Conservation (phyloP, 2,113 vertebrate genomes). For the Rissa tridactyla region DNA sequence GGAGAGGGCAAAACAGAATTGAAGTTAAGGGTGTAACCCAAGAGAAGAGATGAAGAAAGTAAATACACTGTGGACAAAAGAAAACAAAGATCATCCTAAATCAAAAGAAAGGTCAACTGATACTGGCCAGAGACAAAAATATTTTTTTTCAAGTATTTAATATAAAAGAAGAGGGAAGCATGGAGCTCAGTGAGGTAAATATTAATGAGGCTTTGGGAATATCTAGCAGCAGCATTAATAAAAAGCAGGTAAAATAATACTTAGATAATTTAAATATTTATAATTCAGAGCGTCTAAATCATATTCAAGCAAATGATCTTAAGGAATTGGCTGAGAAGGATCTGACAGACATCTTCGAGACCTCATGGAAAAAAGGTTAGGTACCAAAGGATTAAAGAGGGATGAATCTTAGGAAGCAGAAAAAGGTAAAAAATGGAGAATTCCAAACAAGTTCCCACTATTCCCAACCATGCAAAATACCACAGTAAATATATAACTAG, state of each 20-base stretch:
- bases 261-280: conserved; percentile 78
- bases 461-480: conserved; percentile 36
- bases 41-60: conserved; percentile 13
- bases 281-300: conserved; percentile 61
- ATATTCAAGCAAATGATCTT: conserved; percentile 56
- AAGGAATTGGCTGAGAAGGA: conserved; percentile 25
- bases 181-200: conserved; percentile 66
- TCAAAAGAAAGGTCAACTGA: conserved; percentile 22
- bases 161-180: conserved; percentile 40
- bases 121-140: not conserved
- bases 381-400: conserved; percentile 42
- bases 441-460: conserved; percentile 38
- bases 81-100: conserved; percentile 41
- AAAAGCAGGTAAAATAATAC: conserved; percentile 73
- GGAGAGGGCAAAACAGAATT: not conserved
- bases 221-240: conserved; percentile 75
- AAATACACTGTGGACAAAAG: conserved; percentile 23
- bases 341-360: conserved; percentile 48
- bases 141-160: conserved; percentile 46
- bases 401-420: conserved; percentile 43
- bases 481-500: conserved; percentile 56
- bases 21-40: conserved; percentile 1
- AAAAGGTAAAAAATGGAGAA: not conserved
- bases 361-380: conserved; percentile 25
- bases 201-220: conserved; percentile 75